These are phyloP conservation scores for Temnothorax curvispinosus DNA, from an alignment of 1,140 invertebrate genomes.

Conservation along the genomic window DNA sequence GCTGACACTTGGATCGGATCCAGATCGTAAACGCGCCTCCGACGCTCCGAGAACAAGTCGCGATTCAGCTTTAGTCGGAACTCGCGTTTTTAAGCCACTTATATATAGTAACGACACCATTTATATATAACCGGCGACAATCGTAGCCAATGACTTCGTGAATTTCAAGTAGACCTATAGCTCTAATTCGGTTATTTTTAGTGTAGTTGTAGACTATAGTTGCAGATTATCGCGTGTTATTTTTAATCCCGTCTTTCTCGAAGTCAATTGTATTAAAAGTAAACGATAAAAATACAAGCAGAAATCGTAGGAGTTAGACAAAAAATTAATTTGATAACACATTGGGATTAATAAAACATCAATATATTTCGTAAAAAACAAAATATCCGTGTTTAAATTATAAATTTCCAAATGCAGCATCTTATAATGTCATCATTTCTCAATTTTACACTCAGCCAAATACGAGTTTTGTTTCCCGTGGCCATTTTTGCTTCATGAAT, in stretches of 20 bases:
- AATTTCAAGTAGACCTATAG: conserved; percentile 6
- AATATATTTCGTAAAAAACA: neutral
- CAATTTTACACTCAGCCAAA: neutral
- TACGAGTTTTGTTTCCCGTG: neutral
- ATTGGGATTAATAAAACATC: neutral
- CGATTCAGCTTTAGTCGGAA: conserved; percentile 32
- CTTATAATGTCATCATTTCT: neutral
- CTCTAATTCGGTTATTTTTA: conserved; percentile 27
- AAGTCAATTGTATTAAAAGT: conserved; percentile 1
- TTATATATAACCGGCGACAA: conserved; percentile 42
- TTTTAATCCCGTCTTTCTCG: conserved; percentile 17
- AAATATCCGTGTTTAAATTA: neutral
- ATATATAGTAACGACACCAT: conserved; percentile 17
- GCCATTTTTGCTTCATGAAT: neutral
- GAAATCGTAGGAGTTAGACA: neutral
- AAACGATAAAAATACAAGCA: neutral
- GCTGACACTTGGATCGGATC: conserved; percentile 32
- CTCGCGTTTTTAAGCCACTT: conserved; percentile 24
- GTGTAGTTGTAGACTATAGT: neutral
- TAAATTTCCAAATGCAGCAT: neutral
- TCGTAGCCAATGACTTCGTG: conserved; percentile 42
- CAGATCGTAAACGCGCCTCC: conserved; percentile 30
- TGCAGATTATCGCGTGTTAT: neutral
- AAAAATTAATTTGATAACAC: neutral
- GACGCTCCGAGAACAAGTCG: conserved; percentile 14